Evolutionary conservation across 1,140 invertebrate genomes (phyloP).

Genomic region (Drosophila rhopaloa): DNA sequence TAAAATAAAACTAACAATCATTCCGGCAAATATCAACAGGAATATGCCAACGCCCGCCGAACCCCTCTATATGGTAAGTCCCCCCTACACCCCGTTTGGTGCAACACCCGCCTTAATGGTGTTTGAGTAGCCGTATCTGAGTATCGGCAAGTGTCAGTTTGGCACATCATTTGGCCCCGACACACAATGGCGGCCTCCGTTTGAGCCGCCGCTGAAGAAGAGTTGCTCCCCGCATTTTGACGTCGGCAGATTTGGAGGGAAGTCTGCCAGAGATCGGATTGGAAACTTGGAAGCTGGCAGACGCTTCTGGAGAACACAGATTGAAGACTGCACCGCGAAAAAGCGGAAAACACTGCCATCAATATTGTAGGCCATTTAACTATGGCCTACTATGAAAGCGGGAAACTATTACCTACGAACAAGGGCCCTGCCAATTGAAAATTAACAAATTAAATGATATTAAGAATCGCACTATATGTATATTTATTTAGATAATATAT

Average conservation of each 20-base stretch:
- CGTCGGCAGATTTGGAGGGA: constrained; percentile 72
- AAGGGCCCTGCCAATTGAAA: no score
- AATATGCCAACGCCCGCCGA: constrained; percentile 14
- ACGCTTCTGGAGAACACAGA: constrained; percentile 8
- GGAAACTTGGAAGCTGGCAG: neutral
- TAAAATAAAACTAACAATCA: constrained; percentile 76
- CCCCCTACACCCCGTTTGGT: neutral
- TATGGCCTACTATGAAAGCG: neutral
- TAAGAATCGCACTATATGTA: no score
- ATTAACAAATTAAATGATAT: no score
- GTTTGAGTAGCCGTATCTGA: constrained; percentile 71
- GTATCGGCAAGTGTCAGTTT: constrained; percentile 78
- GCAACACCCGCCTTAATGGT: constrained; percentile 68
- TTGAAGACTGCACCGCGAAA: constrained; percentile 5
- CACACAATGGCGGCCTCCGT: constrained; percentile 73
- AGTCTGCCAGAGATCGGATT: constrained; percentile 25
- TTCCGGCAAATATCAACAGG: constrained; percentile 52
- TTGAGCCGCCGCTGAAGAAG: constrained; percentile 56
- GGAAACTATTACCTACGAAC: no score
- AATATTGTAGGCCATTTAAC: neutral
- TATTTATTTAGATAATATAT: no score
- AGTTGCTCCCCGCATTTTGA: constrained; percentile 64
- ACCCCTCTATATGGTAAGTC: neutral
- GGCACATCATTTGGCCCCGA: constrained; percentile 76
- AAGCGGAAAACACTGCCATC: neutral